A percentile compares a stretch with the other conserved stretches of the same genome.
Conservation (phyloP, 2,888 invertebrate genomes). For the Macaria liturata region DNA sequence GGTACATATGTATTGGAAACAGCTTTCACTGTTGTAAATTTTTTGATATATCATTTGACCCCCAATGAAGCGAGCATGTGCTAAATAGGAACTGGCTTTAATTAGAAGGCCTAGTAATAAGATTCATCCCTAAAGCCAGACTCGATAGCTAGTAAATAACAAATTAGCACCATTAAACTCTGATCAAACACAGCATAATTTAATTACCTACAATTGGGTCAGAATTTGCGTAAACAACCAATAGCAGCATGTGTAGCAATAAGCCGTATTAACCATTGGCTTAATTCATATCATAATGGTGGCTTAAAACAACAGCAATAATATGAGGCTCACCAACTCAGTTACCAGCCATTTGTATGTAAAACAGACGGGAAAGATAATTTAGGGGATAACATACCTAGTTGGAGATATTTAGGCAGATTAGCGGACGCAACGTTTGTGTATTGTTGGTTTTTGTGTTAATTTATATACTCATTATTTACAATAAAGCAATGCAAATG, state of each 20-base stretch:
- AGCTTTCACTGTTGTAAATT: too few relatives aligned
- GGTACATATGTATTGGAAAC: too few relatives aligned
- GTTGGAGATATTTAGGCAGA: slow-evolving; percentile 17
- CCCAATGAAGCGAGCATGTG: too few relatives aligned
- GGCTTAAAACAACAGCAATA: slow-evolving; percentile 63
- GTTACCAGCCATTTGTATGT: slow-evolving; percentile 73
- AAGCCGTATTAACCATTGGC: slow-evolving; percentile 40
- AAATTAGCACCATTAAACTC: slow-evolving; percentile 4
- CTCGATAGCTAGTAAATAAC: too few relatives aligned
- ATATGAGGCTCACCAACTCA: slow-evolving; percentile 56
- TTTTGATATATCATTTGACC: too few relatives aligned
- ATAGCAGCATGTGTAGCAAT: slow-evolving; percentile 26
- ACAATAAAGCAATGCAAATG: too few relatives aligned
- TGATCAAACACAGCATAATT: slow-evolving; percentile 15
- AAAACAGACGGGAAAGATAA: slow-evolving; percentile 64
- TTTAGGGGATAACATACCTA: slow-evolving; percentile 38
- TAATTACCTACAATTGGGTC: slow-evolving; percentile 23
- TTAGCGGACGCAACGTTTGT: too few relatives aligned
- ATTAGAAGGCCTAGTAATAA: too few relatives aligned
- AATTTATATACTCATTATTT: too few relatives aligned
- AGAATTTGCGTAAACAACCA: slow-evolving; percentile 14
- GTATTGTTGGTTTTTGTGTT: too few relatives aligned
- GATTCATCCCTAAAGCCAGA: too few relatives aligned
- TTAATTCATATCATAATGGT: slow-evolving; percentile 47
- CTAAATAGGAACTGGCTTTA: too few relatives aligned